A percentile compares a stretch with the other conserved stretches of the same genome.
These are phyloP conservation scores for Isichthys henryi DNA, from an alignment of 2,113 vertebrate genomes.

Conservation along the genomic window DNA sequence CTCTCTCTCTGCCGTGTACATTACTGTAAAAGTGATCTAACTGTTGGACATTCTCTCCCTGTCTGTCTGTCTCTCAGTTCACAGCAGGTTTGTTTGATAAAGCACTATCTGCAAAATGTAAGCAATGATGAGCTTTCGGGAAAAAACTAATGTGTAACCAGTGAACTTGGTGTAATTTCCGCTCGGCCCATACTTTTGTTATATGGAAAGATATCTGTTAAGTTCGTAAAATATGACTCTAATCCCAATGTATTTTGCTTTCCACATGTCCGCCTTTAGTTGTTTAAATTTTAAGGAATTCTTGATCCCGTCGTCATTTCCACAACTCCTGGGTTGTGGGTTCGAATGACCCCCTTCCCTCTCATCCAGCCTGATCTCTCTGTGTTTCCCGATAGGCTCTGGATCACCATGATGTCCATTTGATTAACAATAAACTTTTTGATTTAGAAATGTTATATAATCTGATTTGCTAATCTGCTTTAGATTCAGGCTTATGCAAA, in stretches of 20 bases:
- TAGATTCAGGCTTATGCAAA: neutral
- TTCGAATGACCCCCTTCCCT: neutral
- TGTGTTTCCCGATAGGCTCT: neutral
- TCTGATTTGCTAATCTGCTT: neutral
- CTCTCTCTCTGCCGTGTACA: constrained; percentile 10
- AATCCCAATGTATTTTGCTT: neutral
- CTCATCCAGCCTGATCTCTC: neutral
- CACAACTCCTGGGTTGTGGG: neutral
- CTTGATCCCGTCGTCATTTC: neutral
- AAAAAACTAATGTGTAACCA: neutral
- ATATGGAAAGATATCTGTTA: neutral
- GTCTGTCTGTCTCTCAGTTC: constrained; percentile 8
- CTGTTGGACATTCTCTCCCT: constrained; percentile 24
- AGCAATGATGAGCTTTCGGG: neutral
- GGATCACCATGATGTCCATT: neutral
- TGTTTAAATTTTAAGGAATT: neutral
- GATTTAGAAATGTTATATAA: neutral
- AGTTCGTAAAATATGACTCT: neutral
- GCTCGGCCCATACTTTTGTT: neutral
- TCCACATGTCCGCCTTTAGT: neutral
- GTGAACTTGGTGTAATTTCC: neutral
- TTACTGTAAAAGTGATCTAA: constrained; percentile 16
- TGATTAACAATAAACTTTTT: neutral
- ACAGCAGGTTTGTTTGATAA: constrained; percentile 12
- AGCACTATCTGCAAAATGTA: neutral